Conservation (phyloP, 2,888 invertebrate genomes). For the Tryphoninae sp. region DNA sequence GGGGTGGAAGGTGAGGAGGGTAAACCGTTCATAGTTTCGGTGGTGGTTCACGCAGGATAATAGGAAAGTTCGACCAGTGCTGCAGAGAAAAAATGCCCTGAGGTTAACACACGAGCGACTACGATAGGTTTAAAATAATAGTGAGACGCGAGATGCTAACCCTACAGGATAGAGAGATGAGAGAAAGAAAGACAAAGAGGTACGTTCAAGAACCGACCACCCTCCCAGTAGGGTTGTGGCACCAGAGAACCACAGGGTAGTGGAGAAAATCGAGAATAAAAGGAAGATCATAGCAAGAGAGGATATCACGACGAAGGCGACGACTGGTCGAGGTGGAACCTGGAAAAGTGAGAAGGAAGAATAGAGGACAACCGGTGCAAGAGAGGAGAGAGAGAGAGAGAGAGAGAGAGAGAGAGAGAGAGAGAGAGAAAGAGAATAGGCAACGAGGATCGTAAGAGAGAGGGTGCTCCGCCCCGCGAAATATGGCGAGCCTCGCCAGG, state of each 20-base stretch:
- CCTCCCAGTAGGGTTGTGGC: conserved; percentile 9
- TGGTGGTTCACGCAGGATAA: not conserved
- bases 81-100: conserved; percentile 37
- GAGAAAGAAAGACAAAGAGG: conserved; percentile 59
- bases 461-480: conserved; percentile 80
- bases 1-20: not conserved
- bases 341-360: conserved; percentile 50
- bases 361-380: conserved; percentile 35
- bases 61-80: conserved; percentile 29
- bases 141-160: conserved; percentile 69
- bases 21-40: conserved; percentile 13
- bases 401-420: no score
- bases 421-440: conserved; percentile 65
- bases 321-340: conserved; percentile 48
- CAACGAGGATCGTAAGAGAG: conserved; percentile 67
- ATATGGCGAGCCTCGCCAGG: conserved; percentile 80
- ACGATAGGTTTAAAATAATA: conserved; percentile 77
- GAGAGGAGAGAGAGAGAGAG: conserved; percentile 60
- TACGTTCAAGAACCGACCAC: conserved; percentile 24
- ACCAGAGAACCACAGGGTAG: conserved; percentile 33
- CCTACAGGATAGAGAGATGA: conserved; percentile 5
- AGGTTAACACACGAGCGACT: conserved; percentile 44
- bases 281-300: conserved; percentile 47
- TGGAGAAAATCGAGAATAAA: conserved; percentile 55
- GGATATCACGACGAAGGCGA: conserved; percentile 42